Evolutionary conservation across 2,113 vertebrate species (phyloP), one percentile per base, ranked within the genome.

Genomic region (Regulus satrapa): DNA sequence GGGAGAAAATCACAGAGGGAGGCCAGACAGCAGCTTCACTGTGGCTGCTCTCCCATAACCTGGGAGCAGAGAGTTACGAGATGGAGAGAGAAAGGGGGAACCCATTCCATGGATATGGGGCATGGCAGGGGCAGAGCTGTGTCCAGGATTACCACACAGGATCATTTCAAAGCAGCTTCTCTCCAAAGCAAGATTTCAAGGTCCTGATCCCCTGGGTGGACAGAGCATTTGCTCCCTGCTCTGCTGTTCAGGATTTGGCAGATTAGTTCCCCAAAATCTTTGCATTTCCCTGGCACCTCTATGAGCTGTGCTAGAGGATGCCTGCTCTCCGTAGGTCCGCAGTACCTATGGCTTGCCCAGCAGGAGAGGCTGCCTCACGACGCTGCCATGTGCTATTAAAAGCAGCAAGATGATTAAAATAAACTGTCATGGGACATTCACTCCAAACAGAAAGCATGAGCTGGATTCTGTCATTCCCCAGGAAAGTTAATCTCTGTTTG

Each of bases 321-420:
- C 45, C 55, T 40, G 51, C 34, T 78, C 78, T 62, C 91, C 0
- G 0, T 2, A 15, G 43, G 43, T 38, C 46, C 0, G 0, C 58
- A 34, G 63, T 13, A 31, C 59, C 59, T 31, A 6, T 0, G 6
- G 83, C 41, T 83, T 6, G 1, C 85, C 48, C 83, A 79, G 75
- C 56, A 34, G 72, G 75, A 93, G 54, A 62, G 19, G 67, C 86
- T 92, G 75, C 67, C 79, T 92, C 67, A 40, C 4, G 12, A 48
- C 45, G 23, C 41, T 5, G 18, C 59, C 13, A 14, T 0, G 0
- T 77, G 38, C 63, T 95, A 95, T 84, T 94, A 92, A 96, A 95
- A 95, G 86, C 89, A 73, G 41, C 68, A 51, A 41, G 62, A 54
- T 0, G 43, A 85, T 88, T 69, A 94, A 95, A 96, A 95, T 95